Conservation (phyloP, 2,888 invertebrate species). For the Athetis lepigone region DNA sequence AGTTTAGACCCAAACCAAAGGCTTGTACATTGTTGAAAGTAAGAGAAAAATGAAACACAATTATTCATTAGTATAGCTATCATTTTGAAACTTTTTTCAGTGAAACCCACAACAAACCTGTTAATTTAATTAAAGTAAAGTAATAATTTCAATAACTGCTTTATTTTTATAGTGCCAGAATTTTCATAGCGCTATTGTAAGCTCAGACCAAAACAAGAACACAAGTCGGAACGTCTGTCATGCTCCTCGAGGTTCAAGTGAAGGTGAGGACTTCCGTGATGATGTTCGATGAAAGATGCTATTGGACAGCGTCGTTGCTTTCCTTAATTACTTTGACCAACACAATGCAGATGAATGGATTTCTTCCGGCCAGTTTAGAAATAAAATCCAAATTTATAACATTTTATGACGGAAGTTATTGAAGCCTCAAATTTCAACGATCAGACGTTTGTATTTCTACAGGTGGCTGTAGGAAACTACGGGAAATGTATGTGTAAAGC, state of each 20-base stretch:
- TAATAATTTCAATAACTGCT: not conserved
- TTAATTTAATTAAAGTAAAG: not conserved
- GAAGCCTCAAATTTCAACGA: not conserved
- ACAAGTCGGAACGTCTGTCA: not conserved
- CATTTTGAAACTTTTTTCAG: not conserved
- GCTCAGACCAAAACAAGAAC: not conserved
- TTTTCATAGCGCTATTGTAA: too few species aligned
- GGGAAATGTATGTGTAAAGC: slow-evolving; percentile 56
- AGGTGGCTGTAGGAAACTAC: slow-evolving; percentile 60
- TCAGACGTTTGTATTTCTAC: slow-evolving; percentile 4
- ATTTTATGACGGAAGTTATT: not conserved
- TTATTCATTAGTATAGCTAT: too few species aligned
- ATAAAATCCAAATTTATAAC: not conserved
- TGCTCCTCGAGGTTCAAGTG: too few species aligned
- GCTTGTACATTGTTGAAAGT: not conserved
- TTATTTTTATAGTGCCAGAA: not conserved
- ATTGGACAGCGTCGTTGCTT: not conserved
- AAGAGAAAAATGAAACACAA: too few species aligned
- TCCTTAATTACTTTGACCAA: too few species aligned
- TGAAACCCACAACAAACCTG: too few species aligned
- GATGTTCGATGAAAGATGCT: not conserved
- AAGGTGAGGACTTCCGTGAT: too few species aligned
- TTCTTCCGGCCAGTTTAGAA: not conserved
- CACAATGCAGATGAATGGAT: not conserved
- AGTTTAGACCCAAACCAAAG: not conserved